Conservation (phyloP, 2,113 vertebrate species). For the Gadus macrocephalus region DNA sequence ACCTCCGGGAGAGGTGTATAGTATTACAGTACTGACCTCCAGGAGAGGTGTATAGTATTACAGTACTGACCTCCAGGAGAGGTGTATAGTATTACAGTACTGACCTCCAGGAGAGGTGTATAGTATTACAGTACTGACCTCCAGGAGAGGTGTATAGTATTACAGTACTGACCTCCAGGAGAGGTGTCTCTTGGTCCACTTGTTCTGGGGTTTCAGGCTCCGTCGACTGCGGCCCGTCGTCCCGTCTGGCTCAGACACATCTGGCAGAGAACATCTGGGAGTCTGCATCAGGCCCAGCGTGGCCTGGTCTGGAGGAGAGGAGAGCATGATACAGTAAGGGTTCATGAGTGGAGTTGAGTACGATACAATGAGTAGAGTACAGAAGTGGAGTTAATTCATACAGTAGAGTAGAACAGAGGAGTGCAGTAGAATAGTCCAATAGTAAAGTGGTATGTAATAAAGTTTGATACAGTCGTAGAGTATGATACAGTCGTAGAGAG, state of each 20-base stretch:
- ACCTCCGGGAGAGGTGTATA: too few relatives aligned
- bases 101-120: constrained; percentile 96
- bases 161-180: constrained; percentile 86
- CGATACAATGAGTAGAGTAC: background rate
- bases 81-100: too few relatives aligned
- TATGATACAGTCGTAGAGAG: too few relatives aligned
- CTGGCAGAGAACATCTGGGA: constrained; percentile 91
- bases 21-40: too few relatives aligned
- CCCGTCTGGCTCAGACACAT: constrained; percentile 59
- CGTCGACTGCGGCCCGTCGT: constrained; percentile 69
- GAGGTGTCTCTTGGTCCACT: constrained; percentile 91
- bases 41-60: constrained; percentile 21
- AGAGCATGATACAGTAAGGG: background rate
- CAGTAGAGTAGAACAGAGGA: too few relatives aligned
- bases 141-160: too few relatives aligned
- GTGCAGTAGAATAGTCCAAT: too few relatives aligned
- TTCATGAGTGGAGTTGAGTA: background rate
- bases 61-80: too few relatives aligned
- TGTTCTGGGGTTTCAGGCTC: constrained; percentile 65
- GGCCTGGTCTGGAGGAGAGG: constrained; percentile 77
- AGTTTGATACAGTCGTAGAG: too few relatives aligned
- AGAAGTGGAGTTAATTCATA: too few relatives aligned
- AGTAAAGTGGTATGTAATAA: too few relatives aligned
- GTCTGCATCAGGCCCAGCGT: constrained; percentile 91
- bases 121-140: constrained; percentile 17